A percentile compares a stretch with the other conserved stretches of the same genome.
These are phyloP conservation scores for Pachyramphus minor DNA, from an alignment of 2,113 vertebrate genomes.

Conservation along the genomic window DNA sequence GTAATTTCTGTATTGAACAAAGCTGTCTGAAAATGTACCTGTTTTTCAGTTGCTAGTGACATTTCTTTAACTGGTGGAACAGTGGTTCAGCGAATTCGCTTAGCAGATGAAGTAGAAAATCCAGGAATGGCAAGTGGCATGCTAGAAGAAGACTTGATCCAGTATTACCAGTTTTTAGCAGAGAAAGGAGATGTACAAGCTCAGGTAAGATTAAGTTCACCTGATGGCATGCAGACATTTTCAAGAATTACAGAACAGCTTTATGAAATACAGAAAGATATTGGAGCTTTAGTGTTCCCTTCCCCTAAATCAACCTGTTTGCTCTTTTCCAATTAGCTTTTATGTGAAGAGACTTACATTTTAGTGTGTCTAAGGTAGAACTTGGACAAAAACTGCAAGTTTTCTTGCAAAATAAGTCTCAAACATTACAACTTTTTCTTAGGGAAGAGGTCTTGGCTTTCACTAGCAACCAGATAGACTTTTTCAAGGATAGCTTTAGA, in stretches of 20 bases:
- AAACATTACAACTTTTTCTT: not conserved
- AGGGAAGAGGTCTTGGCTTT: not conserved
- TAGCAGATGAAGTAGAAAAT: slow-evolving; percentile 94
- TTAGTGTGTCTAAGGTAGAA: not conserved
- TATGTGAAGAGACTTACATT: not conserved
- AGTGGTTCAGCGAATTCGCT: slow-evolving; percentile 91
- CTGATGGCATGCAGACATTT: not conserved
- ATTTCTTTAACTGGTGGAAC: slow-evolving; percentile 94
- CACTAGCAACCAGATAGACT: not conserved
- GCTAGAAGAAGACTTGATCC: slow-evolving; percentile 97
- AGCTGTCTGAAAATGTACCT: not conserved
- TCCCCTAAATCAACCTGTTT: not conserved
- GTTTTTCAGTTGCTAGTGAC: slow-evolving; percentile 88
- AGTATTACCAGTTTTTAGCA: slow-evolving; percentile 97
- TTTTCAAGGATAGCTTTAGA: not conserved
- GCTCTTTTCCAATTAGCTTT: not conserved
- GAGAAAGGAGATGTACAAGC: slow-evolving; percentile 99
- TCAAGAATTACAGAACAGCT: not conserved
- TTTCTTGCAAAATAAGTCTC: not conserved
- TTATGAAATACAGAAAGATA: fast-evolving
- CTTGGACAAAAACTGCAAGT: not conserved
- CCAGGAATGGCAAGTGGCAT: slow-evolving; percentile 94
- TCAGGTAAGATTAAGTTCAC: slow-evolving; percentile 77
- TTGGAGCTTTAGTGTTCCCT: not conserved
- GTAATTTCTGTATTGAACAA: not conserved